Percentiles rank a stretch among this genome's conserved stretches.
These are phyloP conservation scores for Onchidella celtica DNA, from an alignment of 2,888 invertebrate genomes.

Conservation along the genomic window DNA sequence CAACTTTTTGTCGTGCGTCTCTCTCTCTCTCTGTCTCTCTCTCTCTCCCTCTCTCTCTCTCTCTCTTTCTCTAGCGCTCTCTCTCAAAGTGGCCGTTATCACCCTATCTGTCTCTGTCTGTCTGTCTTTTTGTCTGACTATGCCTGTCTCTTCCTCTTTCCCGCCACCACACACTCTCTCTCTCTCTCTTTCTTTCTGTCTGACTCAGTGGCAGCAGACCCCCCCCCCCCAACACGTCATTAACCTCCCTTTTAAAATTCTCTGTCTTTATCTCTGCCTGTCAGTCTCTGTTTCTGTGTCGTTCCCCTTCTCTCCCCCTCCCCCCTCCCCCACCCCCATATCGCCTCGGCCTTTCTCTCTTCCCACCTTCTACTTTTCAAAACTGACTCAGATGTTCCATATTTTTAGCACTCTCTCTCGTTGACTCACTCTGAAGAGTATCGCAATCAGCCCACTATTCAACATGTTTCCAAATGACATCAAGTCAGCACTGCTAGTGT, in stretches of 20 bases:
- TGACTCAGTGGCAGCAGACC: neutral
- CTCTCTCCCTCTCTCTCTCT: neutral
- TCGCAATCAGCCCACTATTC: no score
- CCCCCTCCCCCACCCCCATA: no score
- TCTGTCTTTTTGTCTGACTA: neutral
- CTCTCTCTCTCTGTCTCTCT: neutral
- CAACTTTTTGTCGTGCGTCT: neutral
- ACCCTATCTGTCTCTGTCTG: neutral
- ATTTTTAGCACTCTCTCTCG: no score
- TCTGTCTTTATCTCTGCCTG: no score
- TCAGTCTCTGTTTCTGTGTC: neutral
- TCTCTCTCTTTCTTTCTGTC: neutral
- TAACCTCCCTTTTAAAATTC: neutral
- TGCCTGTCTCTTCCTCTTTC: neutral
- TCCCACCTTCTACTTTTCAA: neutral
- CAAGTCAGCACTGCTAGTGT: no score
- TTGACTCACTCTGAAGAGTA: no score
- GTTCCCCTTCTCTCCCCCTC: neutral
- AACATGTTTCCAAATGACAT: no score
- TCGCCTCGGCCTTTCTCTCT: neutral
- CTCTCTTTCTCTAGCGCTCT: neutral
- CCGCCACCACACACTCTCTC: neutral
- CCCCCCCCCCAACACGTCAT: no score
- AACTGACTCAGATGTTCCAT: no score
- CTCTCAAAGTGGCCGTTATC: neutral